A percentile compares a stretch with the other conserved stretches of the same genome.
Conservation (phyloP, 2,888 invertebrate genomes). For the Andrena marginata region DNA sequence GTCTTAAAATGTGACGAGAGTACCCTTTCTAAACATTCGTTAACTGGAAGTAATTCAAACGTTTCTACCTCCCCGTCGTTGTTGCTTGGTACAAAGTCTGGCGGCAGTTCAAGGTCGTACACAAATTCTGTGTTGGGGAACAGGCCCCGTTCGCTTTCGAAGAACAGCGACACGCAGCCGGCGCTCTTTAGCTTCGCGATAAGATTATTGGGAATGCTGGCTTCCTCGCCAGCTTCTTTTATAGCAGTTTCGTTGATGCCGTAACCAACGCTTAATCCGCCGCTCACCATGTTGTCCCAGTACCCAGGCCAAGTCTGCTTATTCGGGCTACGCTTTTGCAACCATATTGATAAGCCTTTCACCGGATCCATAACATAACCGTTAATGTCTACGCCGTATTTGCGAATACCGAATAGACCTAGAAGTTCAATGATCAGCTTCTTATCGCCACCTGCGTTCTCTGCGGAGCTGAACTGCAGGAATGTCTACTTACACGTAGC, state of each 20-base stretch:
- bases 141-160: slow-evolving; percentile 96
- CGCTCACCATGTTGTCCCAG: slow-evolving; percentile 98
- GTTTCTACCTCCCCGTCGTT: slow-evolving; percentile 97
- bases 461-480: background rate
- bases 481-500: slow-evolving; percentile 90
- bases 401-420: slow-evolving; percentile 95
- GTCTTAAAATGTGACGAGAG: slow-evolving; percentile 95
- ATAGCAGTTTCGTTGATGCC: slow-evolving; percentile 95
- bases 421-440: slow-evolving; percentile 24
- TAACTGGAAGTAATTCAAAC: slow-evolving; percentile 94
- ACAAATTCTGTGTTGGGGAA: slow-evolving; percentile 98
- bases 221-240: slow-evolving; percentile 98
- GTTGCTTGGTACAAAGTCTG: slow-evolving; percentile 96
- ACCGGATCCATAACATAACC: slow-evolving; percentile 95
- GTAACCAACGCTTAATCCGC: slow-evolving; percentile 95
- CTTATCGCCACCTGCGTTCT: background rate
- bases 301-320: slow-evolving; percentile 98
- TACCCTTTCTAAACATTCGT: slow-evolving; percentile 93
- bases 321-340: slow-evolving; percentile 95
- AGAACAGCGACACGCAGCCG: slow-evolving; percentile 95
- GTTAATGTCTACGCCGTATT: slow-evolving; percentile 97
- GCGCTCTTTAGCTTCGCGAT: slow-evolving; percentile 91
- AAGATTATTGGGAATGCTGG: slow-evolving; percentile 93
- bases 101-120: slow-evolving; percentile 95
- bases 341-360: slow-evolving; percentile 95